Percentiles rank a stretch among this genome's conserved stretches.
Evolutionary conservation across 2,888 invertebrate genomes (phyloP).

Genomic region (Tetranychus truncatus): DNA sequence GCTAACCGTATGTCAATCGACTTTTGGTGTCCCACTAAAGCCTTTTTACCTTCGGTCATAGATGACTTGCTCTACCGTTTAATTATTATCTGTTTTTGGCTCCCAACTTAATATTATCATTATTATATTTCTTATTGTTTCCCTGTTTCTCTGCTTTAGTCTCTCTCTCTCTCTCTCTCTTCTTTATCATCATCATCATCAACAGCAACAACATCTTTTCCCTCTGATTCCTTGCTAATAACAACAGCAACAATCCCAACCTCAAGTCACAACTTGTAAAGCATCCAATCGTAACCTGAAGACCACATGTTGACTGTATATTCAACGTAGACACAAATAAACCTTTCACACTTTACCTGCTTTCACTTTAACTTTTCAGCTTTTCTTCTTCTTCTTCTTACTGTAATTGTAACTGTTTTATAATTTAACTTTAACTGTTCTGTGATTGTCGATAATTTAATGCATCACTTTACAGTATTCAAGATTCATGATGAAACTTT

Average conservation of each 20-base stretch:
- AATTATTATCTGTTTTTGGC: too few relatives aligned
- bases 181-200: not conserved
- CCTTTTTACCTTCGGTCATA: not conserved
- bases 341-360: not conserved
- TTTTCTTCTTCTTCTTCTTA: not conserved
- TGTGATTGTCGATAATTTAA: not conserved
- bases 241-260: not conserved
- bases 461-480: too few relatives aligned
- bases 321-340: not conserved
- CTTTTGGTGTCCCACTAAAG: slow-evolving; percentile 1
- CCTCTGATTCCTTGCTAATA: not conserved
- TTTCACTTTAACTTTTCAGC: too few relatives aligned
- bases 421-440: not conserved
- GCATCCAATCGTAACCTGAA: not conserved
- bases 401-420: not conserved
- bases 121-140: too few relatives aligned
- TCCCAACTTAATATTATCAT: too few relatives aligned
- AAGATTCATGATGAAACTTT: too few relatives aligned
- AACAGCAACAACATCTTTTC: not conserved
- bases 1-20: not conserved
- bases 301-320: not conserved
- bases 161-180: not conserved
- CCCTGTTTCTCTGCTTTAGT: too few relatives aligned
- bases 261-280: not conserved
- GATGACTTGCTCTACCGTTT: not conserved